Evolutionary conservation across 2,888 invertebrate species (phyloP).

Genomic region (Peribatodes rhomboidaria): DNA sequence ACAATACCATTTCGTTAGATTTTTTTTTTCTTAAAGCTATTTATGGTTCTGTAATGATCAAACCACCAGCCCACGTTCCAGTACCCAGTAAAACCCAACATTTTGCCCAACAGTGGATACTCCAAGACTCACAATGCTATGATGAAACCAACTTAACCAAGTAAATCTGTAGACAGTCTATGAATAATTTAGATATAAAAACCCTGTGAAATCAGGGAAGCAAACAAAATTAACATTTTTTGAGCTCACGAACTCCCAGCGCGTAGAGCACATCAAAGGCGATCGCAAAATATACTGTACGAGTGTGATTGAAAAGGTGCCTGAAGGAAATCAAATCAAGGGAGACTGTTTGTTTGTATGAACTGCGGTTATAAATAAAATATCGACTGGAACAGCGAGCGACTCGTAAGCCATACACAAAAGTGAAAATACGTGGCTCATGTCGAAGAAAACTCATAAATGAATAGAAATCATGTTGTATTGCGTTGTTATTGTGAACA

Average conservation of each 20-base stretch:
- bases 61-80: too few species aligned
- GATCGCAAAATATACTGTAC: slow-evolving; percentile 23
- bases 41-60: too few species aligned
- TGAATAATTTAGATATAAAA: background rate
- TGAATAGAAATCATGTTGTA: slow-evolving; percentile 66
- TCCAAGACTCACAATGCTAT: background rate
- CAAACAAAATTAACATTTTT: slow-evolving; percentile 24
- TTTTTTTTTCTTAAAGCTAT: too few species aligned
- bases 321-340: slow-evolving; percentile 26
- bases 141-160: background rate
- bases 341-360: slow-evolving; percentile 4
- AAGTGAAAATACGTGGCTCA: slow-evolving; percentile 52
- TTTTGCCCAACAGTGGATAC: background rate
- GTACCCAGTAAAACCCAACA: too few species aligned
- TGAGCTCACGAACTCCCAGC: slow-evolving; percentile 15
- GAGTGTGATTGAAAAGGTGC: slow-evolving; percentile 21
- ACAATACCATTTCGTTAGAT: too few species aligned
- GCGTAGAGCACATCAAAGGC: slow-evolving; percentile 30
- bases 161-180: background rate
- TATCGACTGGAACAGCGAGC: slow-evolving; percentile 3
- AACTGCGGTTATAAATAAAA: slow-evolving; percentile 29
- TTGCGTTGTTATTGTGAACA: slow-evolving; percentile 60
- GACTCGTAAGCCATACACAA: slow-evolving; percentile 32
- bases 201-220: slow-evolving; percentile 7
- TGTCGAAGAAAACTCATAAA: slow-evolving; percentile 60